Percentiles rank a stretch among this genome's conserved stretches.
phyloP scores from a whole-genome alignment of 2,113 vertebrate species.

The Poecilia latipinna region DNA sequence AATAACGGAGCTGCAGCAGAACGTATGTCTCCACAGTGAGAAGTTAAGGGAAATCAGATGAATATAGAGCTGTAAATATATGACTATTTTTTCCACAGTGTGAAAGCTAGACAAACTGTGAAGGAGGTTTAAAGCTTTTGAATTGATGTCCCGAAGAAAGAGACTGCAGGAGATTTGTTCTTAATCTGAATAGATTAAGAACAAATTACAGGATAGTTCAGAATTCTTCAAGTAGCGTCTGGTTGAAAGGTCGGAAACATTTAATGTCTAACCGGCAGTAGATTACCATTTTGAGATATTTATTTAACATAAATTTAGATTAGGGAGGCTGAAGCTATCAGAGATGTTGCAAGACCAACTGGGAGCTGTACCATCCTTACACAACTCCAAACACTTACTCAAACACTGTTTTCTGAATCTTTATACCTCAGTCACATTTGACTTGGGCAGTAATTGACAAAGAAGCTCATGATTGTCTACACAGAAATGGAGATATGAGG shows the following conservation, averaged over 20 bases:
- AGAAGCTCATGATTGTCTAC: background rate
- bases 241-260: no score
- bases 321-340: background rate
- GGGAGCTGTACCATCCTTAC: no score
- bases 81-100: background rate
- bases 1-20: constrained; percentile 17
- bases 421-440: background rate
- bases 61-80: constrained; percentile 13
- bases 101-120: background rate
- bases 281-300: background rate
- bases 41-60: constrained; percentile 9
- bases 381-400: no score
- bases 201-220: background rate
- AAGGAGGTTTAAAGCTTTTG: background rate
- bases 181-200: background rate
- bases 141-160: background rate
- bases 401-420: no score
- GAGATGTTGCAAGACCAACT: no score
- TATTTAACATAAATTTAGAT: background rate
- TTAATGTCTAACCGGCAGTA: background rate
- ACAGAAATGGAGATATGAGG: background rate
- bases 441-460: background rate
- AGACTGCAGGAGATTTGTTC: background rate
- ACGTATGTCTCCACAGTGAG: constrained; percentile 20
- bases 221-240: no score